Evolutionary conservation across 2,888 invertebrate genomes (phyloP).

Genomic region (Biston stratarius): DNA sequence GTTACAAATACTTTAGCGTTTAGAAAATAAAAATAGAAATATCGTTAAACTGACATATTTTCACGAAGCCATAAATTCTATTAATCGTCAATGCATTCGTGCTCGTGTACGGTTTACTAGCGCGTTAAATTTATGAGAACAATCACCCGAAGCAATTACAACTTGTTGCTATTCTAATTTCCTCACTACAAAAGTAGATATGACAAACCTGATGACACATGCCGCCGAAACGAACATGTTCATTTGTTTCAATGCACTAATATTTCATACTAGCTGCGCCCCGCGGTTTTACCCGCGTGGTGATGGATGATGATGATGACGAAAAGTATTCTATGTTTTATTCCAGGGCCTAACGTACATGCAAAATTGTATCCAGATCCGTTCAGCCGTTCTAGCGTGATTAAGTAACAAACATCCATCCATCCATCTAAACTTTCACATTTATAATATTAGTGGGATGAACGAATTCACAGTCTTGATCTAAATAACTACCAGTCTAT

Average conservation of each 20-base stretch:
- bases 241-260: conserved; percentile 24
- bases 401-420: too few species aligned
- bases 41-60: conserved; percentile 7
- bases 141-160: conserved; percentile 55
- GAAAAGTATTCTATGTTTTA: too few species aligned
- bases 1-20: background rate
- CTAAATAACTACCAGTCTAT: too few species aligned
- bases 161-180: conserved; percentile 45
- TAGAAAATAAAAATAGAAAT: background rate
- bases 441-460: too few species aligned
- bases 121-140: conserved; percentile 59
- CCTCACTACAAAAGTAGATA: conserved; percentile 43
- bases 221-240: conserved; percentile 25
- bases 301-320: too few species aligned
- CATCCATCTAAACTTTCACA: too few species aligned
- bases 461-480: conserved; percentile 11
- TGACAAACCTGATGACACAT: conserved; percentile 35
- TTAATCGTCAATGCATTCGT: conserved; percentile 17
- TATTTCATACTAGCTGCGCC: too few species aligned
- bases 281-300: too few species aligned
- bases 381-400: too few species aligned
- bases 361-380: too few species aligned
- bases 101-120: conserved; percentile 27
- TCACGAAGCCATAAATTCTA: conserved; percentile 27
- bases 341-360: too few species aligned